Percentiles rank a stretch among this genome's conserved stretches.
These are phyloP conservation scores for Pristionchus pacificus DNA, from an alignment of 1,140 invertebrate species.

Conservation along the genomic window DNA sequence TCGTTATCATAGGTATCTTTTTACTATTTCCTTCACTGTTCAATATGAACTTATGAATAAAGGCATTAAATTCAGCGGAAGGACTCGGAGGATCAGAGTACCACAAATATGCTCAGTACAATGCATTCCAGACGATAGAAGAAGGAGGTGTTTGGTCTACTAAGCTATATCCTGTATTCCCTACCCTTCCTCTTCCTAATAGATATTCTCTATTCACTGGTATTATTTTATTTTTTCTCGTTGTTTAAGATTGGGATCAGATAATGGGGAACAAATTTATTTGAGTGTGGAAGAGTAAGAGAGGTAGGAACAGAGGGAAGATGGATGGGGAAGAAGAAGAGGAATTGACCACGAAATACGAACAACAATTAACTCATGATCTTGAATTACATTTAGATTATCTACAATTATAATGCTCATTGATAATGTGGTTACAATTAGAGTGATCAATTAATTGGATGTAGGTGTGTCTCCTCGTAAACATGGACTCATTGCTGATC, in stretches of 20 bases:
- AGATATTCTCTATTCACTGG: conserved; percentile 28
- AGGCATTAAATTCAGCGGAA: conserved; percentile 24
- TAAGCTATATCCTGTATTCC: conserved; percentile 25
- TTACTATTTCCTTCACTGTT: background rate
- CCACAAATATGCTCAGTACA: conserved; percentile 18
- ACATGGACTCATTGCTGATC: conserved; percentile 25
- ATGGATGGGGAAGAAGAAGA: no score
- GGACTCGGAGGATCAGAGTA: conserved; percentile 19
- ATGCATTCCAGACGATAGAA: conserved; percentile 21
- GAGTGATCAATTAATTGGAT: no score
- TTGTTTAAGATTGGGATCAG: background rate
- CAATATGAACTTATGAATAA: no score
- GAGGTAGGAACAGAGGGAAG: no score
- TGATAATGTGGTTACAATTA: no score
- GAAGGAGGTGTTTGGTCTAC: conserved; percentile 24
- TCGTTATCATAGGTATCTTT: conserved; percentile 6
- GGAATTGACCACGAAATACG: no score
- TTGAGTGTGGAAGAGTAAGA: no score
- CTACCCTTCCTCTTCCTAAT: conserved; percentile 24
- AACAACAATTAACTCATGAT: no score
- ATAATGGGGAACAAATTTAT: conserved; percentile 1
- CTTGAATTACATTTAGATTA: no score
- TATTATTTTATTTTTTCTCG: background rate
- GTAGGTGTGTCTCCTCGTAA: conserved; percentile 23
- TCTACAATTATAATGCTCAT: no score